Evolutionary conservation across 2,113 vertebrate species (phyloP).

Genomic region (Mustelus asterias): DNA sequence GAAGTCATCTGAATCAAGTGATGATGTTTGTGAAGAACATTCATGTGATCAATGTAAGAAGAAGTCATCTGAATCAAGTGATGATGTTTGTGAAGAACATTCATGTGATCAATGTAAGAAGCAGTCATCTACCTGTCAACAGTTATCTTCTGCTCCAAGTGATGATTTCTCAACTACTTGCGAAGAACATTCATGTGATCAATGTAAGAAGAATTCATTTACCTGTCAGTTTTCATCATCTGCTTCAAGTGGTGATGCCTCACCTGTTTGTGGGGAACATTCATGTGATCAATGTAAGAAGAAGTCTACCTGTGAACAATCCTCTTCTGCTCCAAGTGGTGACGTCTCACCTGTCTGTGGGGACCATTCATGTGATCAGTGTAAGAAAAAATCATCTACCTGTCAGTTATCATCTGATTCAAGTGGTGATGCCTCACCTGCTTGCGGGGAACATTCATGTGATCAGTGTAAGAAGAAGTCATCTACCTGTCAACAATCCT

Average conservation of each 20-base stretch:
- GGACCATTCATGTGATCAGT: not conserved
- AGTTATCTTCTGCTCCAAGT: not conserved
- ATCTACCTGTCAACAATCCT: not conserved
- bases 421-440: not conserved
- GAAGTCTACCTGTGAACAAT: not conserved
- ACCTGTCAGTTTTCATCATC: not conserved
- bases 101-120: conserved; percentile 25
- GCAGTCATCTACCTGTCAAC: not conserved
- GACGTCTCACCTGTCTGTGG: not conserved
- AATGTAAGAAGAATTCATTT: not conserved
- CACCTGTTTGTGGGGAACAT: not conserved
- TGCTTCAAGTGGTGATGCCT: not conserved
- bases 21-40: not conserved
- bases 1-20: not conserved
- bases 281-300: not conserved
- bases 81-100: not conserved
- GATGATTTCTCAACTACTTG: not conserved
- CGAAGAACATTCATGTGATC: not conserved
- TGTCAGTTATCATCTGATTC: not conserved
- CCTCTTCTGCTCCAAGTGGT: not conserved
- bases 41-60: conserved; percentile 19
- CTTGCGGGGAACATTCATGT: not conserved
- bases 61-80: not conserved
- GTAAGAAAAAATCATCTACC: not conserved
- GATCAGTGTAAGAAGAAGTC: not conserved